phyloP scores from a whole-genome alignment of 2,888 invertebrate species.

The Bembecia ichneumoniformis region DNA sequence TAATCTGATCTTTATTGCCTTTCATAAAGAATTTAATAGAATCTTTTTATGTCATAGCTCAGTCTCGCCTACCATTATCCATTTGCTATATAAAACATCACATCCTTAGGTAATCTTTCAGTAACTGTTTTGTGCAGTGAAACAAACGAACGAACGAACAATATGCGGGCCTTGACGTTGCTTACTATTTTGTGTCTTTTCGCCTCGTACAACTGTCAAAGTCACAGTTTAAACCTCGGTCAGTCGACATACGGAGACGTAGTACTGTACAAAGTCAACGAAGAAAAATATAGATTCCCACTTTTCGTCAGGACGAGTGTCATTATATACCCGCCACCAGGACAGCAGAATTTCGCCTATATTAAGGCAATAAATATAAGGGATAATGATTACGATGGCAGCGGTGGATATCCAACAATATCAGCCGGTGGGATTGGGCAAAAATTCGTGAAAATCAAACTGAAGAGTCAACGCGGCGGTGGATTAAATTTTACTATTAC shows the following conservation, averaged over 20 bases:
- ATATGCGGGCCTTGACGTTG: slow-evolving; percentile 37
- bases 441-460: slow-evolving; percentile 49
- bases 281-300: slow-evolving; percentile 54
- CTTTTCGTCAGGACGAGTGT: slow-evolving; percentile 38
- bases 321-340: slow-evolving; percentile 48
- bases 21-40: too few species aligned
- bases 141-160: slow-evolving; percentile 36
- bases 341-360: slow-evolving; percentile 41
- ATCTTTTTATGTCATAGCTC: slow-evolving; percentile 6
- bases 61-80: slow-evolving; percentile 28
- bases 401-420: slow-evolving; percentile 49
- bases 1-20: too few species aligned
- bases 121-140: slow-evolving; percentile 19
- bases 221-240: slow-evolving; percentile 47
- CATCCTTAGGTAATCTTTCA: slow-evolving; percentile 34
- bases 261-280: slow-evolving; percentile 39
- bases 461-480: slow-evolving; percentile 49
- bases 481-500: slow-evolving; percentile 60
- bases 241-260: slow-evolving; percentile 49
- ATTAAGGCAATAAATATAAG: slow-evolving; percentile 49
- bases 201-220: slow-evolving; percentile 33
- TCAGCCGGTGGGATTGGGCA: slow-evolving; percentile 56
- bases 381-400: slow-evolving; percentile 43
- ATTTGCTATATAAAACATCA: slow-evolving; percentile 44
- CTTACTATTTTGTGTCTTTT: slow-evolving; percentile 31